Evolutionary conservation across 2,797 vertebrate genomes (phyloP).

Genomic region (Mareca strepera): DNA sequence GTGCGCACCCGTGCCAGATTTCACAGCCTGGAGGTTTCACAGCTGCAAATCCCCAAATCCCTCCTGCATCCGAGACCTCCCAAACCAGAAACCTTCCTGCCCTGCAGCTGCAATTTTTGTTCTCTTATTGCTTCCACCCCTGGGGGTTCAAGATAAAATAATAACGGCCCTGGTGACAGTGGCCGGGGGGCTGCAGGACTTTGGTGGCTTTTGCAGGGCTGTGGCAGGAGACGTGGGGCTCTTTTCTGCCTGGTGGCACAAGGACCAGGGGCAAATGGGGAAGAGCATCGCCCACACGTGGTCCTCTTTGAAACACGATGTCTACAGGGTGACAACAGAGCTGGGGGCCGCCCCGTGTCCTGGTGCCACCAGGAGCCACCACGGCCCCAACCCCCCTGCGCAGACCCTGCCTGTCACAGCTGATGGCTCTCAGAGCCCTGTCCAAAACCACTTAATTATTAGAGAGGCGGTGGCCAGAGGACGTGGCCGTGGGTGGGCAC

Average conservation of each 20-base stretch:
- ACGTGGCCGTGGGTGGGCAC: not conserved
- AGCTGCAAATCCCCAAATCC: not conserved
- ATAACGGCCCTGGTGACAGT: too few species aligned
- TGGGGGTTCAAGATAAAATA: not conserved
- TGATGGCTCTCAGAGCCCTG: not conserved
- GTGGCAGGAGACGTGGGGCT: not conserved
- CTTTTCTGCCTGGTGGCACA: not conserved
- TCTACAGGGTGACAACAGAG: not conserved
- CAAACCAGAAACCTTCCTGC: not conserved
- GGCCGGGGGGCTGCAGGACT: too few species aligned
- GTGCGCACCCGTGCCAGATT: not conserved
- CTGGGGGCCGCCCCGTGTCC: accelerated
- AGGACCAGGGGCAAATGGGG: not conserved
- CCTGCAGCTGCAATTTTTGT: not conserved
- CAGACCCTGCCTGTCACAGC: not conserved
- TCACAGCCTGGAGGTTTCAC: too few species aligned
- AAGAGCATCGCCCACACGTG: not conserved
- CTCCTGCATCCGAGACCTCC: too few species aligned
- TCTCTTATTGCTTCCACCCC: not conserved
- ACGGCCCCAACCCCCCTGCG: not conserved
- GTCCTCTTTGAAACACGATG: too few species aligned
- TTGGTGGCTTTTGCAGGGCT: not conserved
- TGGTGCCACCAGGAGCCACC: not conserved
- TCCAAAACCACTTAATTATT: not conserved
- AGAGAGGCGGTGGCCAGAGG: accelerated